Evolutionary conservation across 2,888 invertebrate species (phyloP).

Genomic region (Heteromyza rotundicornis): DNA sequence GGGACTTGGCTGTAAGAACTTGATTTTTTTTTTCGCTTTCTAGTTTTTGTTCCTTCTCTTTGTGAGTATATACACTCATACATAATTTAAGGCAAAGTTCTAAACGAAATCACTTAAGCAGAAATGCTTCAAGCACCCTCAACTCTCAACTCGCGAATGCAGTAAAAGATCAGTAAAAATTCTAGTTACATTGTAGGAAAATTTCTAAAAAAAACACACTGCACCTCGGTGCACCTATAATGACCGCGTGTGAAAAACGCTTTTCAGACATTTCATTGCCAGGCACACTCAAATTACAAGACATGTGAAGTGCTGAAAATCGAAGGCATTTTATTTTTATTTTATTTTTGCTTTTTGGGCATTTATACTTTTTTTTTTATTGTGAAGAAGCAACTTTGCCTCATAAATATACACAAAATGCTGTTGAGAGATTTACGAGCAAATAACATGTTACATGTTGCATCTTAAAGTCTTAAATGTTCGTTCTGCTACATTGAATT

Average conservation of each 20-base stretch:
- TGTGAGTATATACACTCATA: too few species aligned
- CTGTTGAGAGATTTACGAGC: slow-evolving; percentile 49
- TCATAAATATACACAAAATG: slow-evolving; percentile 1
- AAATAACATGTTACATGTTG: slow-evolving; percentile 53
- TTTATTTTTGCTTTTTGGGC: neutral
- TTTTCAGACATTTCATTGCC: neutral
- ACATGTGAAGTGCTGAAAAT: neutral
- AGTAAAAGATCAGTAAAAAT: neutral
- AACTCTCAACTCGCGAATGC: too few species aligned
- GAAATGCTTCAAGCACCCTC: too few species aligned
- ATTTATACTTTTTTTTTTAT: neutral
- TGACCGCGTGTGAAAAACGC: slow-evolving; percentile 54
- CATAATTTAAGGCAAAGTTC: too few species aligned
- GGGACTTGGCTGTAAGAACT: too few species aligned
- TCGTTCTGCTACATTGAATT: neutral
- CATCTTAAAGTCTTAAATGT: slow-evolving; percentile 30
- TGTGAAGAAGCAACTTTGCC: too few species aligned
- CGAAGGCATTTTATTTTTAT: neutral
- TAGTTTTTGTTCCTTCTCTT: too few species aligned
- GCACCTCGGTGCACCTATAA: slow-evolving; percentile 57
- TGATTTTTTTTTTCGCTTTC: too few species aligned
- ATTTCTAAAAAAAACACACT: slow-evolving; percentile 46
- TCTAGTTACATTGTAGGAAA: slow-evolving; percentile 41
- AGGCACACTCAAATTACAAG: slow-evolving; percentile 14
- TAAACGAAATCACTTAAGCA: too few species aligned